Base-by-base conservation (phyloP, 1,140 invertebrate species). In the Meteorus sp. region DNA sequence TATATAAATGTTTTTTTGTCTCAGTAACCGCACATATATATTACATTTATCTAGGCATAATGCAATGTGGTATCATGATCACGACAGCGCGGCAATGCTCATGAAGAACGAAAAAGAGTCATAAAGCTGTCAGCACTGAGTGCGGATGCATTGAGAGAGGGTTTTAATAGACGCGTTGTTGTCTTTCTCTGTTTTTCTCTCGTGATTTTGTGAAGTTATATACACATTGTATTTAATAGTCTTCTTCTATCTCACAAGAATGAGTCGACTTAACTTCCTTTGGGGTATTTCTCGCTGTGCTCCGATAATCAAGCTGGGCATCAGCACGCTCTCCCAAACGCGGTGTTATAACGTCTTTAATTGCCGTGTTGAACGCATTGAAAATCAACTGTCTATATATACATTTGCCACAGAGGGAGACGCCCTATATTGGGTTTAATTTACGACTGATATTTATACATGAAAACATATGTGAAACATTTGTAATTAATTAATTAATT, bases 241-340 rank as follows among this genome's bases (percentile, higher is more conserved):
- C n/a, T n/a, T n/a, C n/a, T n/a, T n/a, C n/a, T n/a, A n/a, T n/a
- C n/a, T n/a, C n/a, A n/a, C n/a, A n/a, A n/a, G n/a, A n/a, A n/a
- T n/a, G n/a, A 56, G 41, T 41, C 39, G 23, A 44, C 39, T 56
- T 45, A 47, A 47, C 44, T 52, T 52, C 56, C 56, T 58, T 51
- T 31, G 13, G 43, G 2, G 29, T n/a, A n/a, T 41, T 39, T 52
- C 50, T 35, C 31, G 45, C 35, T 39, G 11, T 51, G 56, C 56
- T 58, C 56, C 56, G 56, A 58, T 58, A 58, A 58, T 58, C 47
- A 51, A 41, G 20, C 22, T 41, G 51, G n/a, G n/a, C n/a, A n/a
- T n/a, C n/a, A n/a, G n/a, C n/a, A n/a, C n/a, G n/a, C n/a, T n/a
- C n/a, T n/a, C n/a, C n/a, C n/a, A n/a, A n/a, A n/a, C n/a, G n/a